Conservation (phyloP, 2,797 vertebrate species). For the Loriculus beryllinus region DNA sequence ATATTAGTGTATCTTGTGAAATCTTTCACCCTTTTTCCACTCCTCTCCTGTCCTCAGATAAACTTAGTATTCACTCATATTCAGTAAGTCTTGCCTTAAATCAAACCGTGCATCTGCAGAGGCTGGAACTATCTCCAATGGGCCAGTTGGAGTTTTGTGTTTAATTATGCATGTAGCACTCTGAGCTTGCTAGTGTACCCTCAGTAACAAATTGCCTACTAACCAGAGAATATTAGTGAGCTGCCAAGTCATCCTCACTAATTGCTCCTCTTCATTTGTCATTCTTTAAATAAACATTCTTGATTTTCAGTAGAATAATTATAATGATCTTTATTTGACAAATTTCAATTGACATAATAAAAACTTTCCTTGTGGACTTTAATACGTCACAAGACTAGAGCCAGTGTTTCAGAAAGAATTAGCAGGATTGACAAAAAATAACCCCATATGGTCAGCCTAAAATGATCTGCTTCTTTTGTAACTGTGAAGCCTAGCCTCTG, state of each 20-base stretch:
- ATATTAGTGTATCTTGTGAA: not conserved
- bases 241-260: not conserved
- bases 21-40: not conserved
- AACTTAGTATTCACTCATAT: not conserved
- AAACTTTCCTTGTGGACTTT: not conserved
- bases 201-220: not conserved
- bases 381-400: not conserved
- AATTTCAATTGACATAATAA: not conserved
- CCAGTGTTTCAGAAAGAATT: not conserved
- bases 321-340: not conserved
- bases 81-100: not conserved
- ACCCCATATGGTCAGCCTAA: not conserved
- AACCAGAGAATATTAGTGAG: not conserved
- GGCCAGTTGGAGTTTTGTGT: not conserved
- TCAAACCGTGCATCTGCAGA: not conserved
- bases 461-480: not conserved
- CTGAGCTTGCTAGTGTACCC: not conserved
- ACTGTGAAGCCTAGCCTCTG: not conserved
- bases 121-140: not conserved
- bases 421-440: not conserved
- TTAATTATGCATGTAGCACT: not conserved
- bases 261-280: not conserved
- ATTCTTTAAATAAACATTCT: not conserved
- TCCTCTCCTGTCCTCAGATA: not conserved
- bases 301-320: slow-evolving; percentile 8